Percentiles rank a stretch among this genome's conserved stretches.
These are phyloP conservation scores for Drosophila arawakana DNA, from an alignment of 1,140 invertebrate genomes.

Conservation along the genomic window DNA sequence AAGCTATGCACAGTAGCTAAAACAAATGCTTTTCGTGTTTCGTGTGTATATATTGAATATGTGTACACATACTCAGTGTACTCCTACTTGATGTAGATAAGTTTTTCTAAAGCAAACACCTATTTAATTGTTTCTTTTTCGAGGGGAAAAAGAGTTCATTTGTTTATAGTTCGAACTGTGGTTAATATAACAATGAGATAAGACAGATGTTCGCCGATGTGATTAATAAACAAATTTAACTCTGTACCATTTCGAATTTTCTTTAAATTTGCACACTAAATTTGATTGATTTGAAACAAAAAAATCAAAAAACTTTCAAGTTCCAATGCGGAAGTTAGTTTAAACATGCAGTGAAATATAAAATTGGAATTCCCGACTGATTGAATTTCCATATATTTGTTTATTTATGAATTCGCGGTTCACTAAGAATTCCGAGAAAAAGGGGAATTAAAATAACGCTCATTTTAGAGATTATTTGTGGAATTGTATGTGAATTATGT, in stretches of 20 bases:
- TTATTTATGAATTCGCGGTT: too few relatives aligned
- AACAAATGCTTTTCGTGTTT: slow-evolving; percentile 31
- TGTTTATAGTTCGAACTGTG: slow-evolving; percentile 49
- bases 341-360: too few relatives aligned
- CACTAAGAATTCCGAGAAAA: too few relatives aligned
- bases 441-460: too few relatives aligned
- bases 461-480: too few relatives aligned
- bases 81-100: slow-evolving; percentile 42
- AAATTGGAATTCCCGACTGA: too few relatives aligned
- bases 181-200: slow-evolving; percentile 42
- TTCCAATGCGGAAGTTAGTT: too few relatives aligned
- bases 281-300: neutral
- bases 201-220: neutral
- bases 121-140: slow-evolving; percentile 18
- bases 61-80: slow-evolving; percentile 28
- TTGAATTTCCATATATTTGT: too few relatives aligned
- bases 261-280: neutral
- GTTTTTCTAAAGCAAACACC: slow-evolving; percentile 39
- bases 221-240: neutral
- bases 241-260: neutral
- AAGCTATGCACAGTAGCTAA: slow-evolving; percentile 49
- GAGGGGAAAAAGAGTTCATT: slow-evolving; percentile 22
- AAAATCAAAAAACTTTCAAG: too few relatives aligned
- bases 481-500: too few relatives aligned
- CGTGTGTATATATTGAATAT: slow-evolving; percentile 21